A percentile compares a stretch with the other conserved stretches of the same genome.
phyloP scores from a whole-genome alignment of 2,797 vertebrate species.

The Gallinago nigripennis region DNA sequence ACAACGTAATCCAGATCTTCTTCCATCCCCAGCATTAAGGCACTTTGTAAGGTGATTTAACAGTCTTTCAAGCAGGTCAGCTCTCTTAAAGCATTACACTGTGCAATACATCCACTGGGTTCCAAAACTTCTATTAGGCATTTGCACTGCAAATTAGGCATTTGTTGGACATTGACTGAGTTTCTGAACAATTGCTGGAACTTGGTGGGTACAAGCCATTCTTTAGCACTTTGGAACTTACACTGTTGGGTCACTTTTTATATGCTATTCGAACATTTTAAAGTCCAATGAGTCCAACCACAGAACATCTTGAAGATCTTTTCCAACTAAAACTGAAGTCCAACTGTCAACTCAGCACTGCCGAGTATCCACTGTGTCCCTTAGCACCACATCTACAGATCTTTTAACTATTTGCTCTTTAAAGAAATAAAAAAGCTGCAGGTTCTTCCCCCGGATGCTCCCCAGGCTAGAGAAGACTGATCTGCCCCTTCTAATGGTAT shows the following conservation, averaged over 20 bases:
- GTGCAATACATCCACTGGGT: background rate
- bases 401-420: background rate
- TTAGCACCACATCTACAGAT: background rate
- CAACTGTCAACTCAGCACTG: background rate
- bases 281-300: background rate
- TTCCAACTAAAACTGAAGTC: too few relatives aligned
- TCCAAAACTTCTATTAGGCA: background rate
- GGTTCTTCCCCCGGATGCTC: background rate
- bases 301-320: background rate
- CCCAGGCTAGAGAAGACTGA: background rate
- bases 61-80: background rate
- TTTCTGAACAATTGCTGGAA: background rate
- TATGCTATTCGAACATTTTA: background rate
- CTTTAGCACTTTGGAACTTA: background rate
- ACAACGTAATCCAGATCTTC: background rate
- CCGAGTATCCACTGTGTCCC: background rate
- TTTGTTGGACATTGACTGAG: background rate
- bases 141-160: background rate
- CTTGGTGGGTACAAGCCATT: background rate
- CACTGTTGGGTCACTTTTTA: rapidly evolving
- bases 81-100: background rate
- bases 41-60: background rate
- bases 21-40: background rate
- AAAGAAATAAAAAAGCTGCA: background rate
- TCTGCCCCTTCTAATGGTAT: background rate